phyloP scores from a whole-genome alignment of 2,888 invertebrate species.

The Drosophila siamana region DNA sequence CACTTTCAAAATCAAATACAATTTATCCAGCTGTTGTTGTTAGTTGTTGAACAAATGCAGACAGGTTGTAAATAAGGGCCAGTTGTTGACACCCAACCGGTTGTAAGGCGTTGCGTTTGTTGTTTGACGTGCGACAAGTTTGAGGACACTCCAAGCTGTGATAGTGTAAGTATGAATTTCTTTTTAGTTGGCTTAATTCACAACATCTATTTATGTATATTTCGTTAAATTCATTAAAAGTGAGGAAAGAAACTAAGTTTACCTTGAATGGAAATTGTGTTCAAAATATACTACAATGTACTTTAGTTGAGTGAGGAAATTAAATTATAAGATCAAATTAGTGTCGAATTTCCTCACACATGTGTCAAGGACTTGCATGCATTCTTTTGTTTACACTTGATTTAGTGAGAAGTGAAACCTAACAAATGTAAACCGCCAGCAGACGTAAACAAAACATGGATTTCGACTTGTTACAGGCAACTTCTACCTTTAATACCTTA shows the following conservation, averaged over 20 bases:
- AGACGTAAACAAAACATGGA: slow-evolving; percentile 25
- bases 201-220: no score
- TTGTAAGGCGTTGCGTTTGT: slow-evolving; percentile 5
- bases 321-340: neutral
- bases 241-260: no score
- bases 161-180: neutral
- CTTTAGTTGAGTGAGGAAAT: no score
- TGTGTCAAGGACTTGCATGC: slow-evolving; percentile 5
- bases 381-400: slow-evolving; percentile 27
- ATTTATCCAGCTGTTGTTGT: no score
- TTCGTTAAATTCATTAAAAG: no score
- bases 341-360: neutral
- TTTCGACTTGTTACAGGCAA: slow-evolving; percentile 23
- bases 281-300: no score
- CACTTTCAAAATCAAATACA: no score
- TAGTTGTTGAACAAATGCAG: neutral
- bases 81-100: slow-evolving; percentile 20
- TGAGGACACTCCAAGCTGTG: slow-evolving; percentile 9
- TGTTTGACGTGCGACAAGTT: slow-evolving; percentile 7
- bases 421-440: slow-evolving; percentile 25
- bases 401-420: neutral
- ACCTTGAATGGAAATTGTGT: no score
- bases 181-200: no score
- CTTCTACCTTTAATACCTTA: slow-evolving; percentile 7
- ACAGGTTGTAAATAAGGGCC: slow-evolving; percentile 2